Evolutionary conservation across 2,797 vertebrate species (phyloP), one percentile per base, ranked within the genome.

Genomic region (Cheirogaleus major): DNA sequence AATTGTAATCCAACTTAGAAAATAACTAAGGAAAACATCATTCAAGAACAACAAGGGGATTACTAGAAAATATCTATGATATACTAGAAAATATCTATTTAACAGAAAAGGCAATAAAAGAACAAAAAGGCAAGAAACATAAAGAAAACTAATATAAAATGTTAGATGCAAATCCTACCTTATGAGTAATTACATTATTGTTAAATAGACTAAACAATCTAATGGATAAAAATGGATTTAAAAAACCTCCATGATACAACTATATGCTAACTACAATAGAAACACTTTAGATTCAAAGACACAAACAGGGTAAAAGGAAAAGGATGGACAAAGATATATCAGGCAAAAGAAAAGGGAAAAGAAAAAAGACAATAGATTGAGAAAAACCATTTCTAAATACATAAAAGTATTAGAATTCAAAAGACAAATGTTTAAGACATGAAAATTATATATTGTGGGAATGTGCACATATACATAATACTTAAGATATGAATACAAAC

Each of bases 131-230:
- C n/a, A 94, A 94, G 52, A 92, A 55, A 18, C 17, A 80, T 38
- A 75, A 2, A 75, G 32, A 92, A 84, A 65, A 80, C 20, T 76
- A 95, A 82, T 76, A 80, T 6, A 92, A 89, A 92, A 73, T 85
- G 25, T n/a, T 75, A 78, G n/a, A 9, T n/a, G 38, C 18, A 50
- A 94, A 81, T 79, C 6, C 32, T 41, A 78, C 18, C 30, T 63
- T 32, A 57, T 32, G 22, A 88, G 11, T 32, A 89, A 67, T 70
- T 73, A 91, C 17, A 73, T 93, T 65, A 92, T 38, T 17, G 23
- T 25, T 89, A 93, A 94, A 75, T 1, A 75, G 14, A 63, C 30
- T 32, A 63, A 63, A 63, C 61, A 63, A 32, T 63, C 61, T 63
- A 15, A 15, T 15, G 30, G 6, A 32, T 15, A 63, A 63, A 63